Evolutionary conservation across 1,140 invertebrate genomes (phyloP), one percentile per base, ranked within the genome.

Genomic region (Doryteuthis pealeii): DNA sequence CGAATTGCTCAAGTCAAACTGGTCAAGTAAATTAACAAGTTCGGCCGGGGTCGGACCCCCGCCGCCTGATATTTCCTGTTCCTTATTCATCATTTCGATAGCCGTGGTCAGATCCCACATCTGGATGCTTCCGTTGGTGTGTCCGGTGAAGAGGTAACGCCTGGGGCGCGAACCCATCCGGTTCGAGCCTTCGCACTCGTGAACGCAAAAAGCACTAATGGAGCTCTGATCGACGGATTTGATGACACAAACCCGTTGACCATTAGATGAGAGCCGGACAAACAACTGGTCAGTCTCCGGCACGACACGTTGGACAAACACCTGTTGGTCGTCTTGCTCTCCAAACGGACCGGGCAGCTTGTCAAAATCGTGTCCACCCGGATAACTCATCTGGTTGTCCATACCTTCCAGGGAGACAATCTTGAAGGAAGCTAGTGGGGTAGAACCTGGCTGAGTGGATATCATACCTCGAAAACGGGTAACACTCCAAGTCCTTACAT

Each of bases 101-200:
- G 96, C 96, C 14, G 96, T 98, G 3, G 96, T 98, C 43, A 99
- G 90, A 89, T 99, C 97, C 96, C 96, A 99, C 94, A 99, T 96
- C 90, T 98, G 96, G 80, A 98, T 94, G 70, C 94, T 93, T 68
- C 97, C 97, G 85, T 95, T 97, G 26, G 93, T 92, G 86, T 99
- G 97, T 6, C 97, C 97, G 26, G 96, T 98, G 79, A 99, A 94
- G 80, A 99, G 93, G 83, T 97, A 96, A 75, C 96, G 86, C 15
- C 95, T 89, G 1, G 96, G 95, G 73, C 96, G 90, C 18, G 96
- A 95, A 2, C 95, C 95, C 93, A 96, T 96, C 45, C 95, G 90
- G 84, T 85, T 89, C 0, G 95, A 95, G 0, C 96, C 96, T 89
- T 99, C 97, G 87, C 96, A 99, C 88, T 99, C 96, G 84, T 98